Evolutionary conservation across 1,140 invertebrate genomes (phyloP).

Genomic region (Diachasma alloeum): DNA sequence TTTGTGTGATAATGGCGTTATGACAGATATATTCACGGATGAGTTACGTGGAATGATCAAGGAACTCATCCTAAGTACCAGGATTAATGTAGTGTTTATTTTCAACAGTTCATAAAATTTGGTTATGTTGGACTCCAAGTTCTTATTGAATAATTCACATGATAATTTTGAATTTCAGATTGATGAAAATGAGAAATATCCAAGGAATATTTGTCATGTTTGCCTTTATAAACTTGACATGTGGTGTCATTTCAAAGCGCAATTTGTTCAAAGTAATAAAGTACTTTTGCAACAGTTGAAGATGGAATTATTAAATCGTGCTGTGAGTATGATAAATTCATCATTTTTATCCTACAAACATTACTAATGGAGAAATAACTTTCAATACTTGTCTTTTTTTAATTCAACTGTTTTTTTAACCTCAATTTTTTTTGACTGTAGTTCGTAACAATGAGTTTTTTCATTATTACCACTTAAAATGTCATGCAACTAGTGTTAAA

Average conservation of each 20-base stretch:
- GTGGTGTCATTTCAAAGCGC: slow-evolving; percentile 57
- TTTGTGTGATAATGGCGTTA: slow-evolving; percentile 45
- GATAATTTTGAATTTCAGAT: slow-evolving; percentile 41
- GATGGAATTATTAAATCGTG: slow-evolving; percentile 36
- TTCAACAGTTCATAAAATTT: background rate
- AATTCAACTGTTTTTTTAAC: no score
- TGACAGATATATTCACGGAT: slow-evolving; percentile 47
- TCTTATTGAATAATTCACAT: slow-evolving; percentile 5
- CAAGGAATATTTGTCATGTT: slow-evolving; percentile 53
- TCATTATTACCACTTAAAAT: no score
- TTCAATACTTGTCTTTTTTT: no score
- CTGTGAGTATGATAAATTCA: slow-evolving; percentile 36
- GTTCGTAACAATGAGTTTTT: background rate
- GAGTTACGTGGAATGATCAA: slow-evolving; percentile 41
- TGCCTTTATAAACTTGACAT: slow-evolving; percentile 60
- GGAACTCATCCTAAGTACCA: slow-evolving; percentile 48
- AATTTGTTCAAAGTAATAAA: slow-evolving; percentile 51
- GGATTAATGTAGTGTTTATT: slow-evolving; percentile 47
- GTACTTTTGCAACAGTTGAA: slow-evolving; percentile 48
- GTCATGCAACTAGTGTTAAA: no score
- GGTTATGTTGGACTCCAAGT: background rate
- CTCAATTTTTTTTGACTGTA: no score
- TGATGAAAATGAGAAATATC: slow-evolving; percentile 45
- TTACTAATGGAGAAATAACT: no score
- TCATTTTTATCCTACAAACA: background rate